Conservation (phyloP, 2,113 vertebrate genomes). For the Archocentrus centrarchus region DNA sequence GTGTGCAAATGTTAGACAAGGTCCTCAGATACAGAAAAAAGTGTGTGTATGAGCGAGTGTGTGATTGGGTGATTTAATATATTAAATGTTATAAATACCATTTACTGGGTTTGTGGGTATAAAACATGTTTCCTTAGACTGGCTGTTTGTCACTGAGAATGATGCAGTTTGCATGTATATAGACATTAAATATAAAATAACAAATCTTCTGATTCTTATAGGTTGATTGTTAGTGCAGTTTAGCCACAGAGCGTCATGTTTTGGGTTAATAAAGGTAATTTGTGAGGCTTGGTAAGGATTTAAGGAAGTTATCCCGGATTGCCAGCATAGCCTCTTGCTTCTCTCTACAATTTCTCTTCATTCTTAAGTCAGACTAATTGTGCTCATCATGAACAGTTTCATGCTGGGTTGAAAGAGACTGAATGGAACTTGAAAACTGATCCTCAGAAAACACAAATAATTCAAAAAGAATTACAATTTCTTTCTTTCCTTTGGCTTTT, state of each 20-base stretch:
- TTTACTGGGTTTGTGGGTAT: too few species aligned
- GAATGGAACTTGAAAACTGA: not conserved
- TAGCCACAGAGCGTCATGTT: not conserved
- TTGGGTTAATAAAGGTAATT: not conserved
- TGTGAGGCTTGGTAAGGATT: not conserved
- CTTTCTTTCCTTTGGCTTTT: not conserved
- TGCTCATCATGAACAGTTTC: not conserved
- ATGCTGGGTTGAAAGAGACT: not conserved
- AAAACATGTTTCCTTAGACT: not conserved
- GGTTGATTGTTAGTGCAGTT: not conserved
- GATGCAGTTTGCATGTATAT: not conserved
- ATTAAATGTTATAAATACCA: too few species aligned
- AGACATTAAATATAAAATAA: not conserved
- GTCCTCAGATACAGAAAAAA: too few species aligned
- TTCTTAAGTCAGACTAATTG: not conserved
- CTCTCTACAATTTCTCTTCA: not conserved
- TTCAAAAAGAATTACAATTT: slow-evolving; percentile 14
- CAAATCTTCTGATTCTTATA: not conserved
- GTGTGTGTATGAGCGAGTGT: too few species aligned
- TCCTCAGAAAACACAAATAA: not conserved
- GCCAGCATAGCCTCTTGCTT: not conserved
- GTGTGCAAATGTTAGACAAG: too few species aligned
- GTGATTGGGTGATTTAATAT: too few species aligned
- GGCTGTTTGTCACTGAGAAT: not conserved
- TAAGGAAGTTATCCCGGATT: not conserved